These are phyloP conservation scores for Maccullochella peelii DNA, from an alignment of 2,113 vertebrate genomes.

Conservation along the genomic window DNA sequence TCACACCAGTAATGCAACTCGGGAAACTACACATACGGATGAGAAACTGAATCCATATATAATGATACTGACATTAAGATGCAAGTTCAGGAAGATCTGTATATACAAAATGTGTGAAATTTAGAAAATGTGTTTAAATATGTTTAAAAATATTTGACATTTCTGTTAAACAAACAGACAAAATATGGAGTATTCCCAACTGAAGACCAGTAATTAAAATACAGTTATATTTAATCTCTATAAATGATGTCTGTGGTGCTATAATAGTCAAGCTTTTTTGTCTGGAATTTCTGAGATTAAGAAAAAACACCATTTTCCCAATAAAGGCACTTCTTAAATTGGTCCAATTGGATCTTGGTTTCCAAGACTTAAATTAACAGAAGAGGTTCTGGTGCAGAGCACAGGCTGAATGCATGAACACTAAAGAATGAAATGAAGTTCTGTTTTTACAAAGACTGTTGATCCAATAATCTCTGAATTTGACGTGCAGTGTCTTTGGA, in stretches of 20 bases:
- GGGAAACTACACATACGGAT: neutral
- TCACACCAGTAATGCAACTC: neutral
- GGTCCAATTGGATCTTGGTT: neutral
- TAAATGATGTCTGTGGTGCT: neutral
- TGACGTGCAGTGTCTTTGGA: constrained; percentile 31
- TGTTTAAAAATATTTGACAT: too few relatives aligned
- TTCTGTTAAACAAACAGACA: neutral
- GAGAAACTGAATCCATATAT: too few relatives aligned
- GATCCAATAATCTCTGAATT: constrained; percentile 24
- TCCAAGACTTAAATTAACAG: neutral
- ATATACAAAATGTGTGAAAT: neutral
- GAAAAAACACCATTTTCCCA: neutral
- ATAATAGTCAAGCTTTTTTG: neutral
- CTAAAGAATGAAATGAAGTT: constrained; percentile 9
- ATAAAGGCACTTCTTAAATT: neutral
- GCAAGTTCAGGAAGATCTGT: too few relatives aligned
- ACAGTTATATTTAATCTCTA: constrained; percentile 6
- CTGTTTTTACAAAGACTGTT: constrained; percentile 18
- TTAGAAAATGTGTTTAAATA: neutral
- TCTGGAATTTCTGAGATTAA: neutral
- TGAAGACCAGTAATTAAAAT: neutral
- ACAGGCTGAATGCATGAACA: neutral
- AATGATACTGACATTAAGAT: too few relatives aligned
- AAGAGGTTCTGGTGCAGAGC: neutral
- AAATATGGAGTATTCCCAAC: neutral